These are phyloP conservation scores for Drosophila lacteicornis DNA, from an alignment of 1,140 invertebrate species.

Conservation along the genomic window DNA sequence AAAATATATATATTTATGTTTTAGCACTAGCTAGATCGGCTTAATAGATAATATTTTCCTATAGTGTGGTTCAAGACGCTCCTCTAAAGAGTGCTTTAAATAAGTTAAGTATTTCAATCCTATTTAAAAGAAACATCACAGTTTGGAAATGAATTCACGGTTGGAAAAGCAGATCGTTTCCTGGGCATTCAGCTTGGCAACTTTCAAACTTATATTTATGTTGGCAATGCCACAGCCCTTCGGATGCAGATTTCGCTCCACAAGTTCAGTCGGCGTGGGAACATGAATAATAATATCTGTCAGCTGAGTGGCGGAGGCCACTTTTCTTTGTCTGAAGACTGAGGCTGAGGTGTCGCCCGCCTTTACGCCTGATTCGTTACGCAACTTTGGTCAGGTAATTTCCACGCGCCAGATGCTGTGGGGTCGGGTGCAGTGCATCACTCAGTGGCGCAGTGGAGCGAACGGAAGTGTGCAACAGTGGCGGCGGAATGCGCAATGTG, in stretches of 20 bases:
- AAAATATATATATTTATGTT: too few relatives aligned
- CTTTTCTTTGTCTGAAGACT: slow-evolving; percentile 53
- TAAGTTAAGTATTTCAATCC: too few relatives aligned
- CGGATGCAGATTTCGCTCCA: slow-evolving; percentile 3
- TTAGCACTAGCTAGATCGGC: too few relatives aligned
- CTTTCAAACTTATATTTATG: slow-evolving; percentile 3
- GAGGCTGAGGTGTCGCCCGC: neutral
- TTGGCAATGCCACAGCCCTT: neutral
- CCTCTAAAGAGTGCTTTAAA: too few relatives aligned
- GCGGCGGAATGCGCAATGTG: slow-evolving; percentile 62
- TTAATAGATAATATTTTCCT: too few relatives aligned
- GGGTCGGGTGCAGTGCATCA: slow-evolving; percentile 10
- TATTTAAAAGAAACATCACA: neutral
- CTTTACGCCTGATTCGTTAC: slow-evolving; percentile 72
- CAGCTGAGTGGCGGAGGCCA: slow-evolving; percentile 44
- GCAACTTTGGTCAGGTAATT: slow-evolving; percentile 72
- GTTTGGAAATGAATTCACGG: neutral
- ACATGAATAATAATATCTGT: slow-evolving; percentile 77
- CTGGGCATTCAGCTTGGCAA: neutral
- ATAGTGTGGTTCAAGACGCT: too few relatives aligned
- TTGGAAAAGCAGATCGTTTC: neutral
- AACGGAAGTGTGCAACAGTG: slow-evolving; percentile 65
- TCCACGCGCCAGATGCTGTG: slow-evolving; percentile 20
- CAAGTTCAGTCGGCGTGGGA: slow-evolving; percentile 5
- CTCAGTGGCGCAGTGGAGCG: slow-evolving; percentile 49